Percentiles rank a stretch among this genome's conserved stretches.
Conservation (phyloP, 2,113 vertebrate genomes). For the Edolisoma coerulescens region DNA sequence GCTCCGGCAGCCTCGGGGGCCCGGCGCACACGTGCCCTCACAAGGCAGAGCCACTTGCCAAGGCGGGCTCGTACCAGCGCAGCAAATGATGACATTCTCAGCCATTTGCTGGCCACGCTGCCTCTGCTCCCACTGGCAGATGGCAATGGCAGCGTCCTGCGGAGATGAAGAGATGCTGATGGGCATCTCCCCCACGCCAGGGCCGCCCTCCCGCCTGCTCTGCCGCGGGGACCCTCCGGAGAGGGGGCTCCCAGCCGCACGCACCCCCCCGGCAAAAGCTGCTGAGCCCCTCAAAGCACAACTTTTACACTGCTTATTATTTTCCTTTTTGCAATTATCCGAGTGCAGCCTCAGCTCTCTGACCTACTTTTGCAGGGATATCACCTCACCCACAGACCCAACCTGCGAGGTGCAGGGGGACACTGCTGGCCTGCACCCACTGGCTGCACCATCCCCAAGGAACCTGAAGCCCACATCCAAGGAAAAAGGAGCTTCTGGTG, state of each 20-base stretch:
- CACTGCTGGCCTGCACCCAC: not conserved
- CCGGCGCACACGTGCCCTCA: not conserved
- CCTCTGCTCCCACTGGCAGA: constrained; percentile 42
- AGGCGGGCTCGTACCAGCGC: not conserved
- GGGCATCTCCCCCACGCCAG: not conserved
- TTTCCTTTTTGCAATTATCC: not conserved
- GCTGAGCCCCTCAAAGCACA: not conserved
- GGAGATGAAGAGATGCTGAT: not conserved
- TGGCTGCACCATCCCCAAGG: fast-evolving
- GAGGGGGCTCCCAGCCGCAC: not conserved
- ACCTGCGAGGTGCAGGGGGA: not conserved
- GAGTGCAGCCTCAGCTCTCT: not conserved
- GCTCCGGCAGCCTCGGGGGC: not conserved
- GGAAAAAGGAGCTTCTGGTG: not conserved
- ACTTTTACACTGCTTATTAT: not conserved
- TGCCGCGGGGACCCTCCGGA: not conserved
- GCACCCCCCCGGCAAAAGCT: not conserved
- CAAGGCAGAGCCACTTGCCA: not conserved
- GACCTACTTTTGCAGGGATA: not conserved
- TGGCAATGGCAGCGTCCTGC: not conserved
- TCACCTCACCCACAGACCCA: not conserved
- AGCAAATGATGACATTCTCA: not conserved
- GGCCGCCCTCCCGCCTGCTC: not conserved
- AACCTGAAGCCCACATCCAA: fast-evolving
- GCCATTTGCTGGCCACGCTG: constrained; percentile 24